phyloP scores from a whole-genome alignment of 2,797 vertebrate genomes.

The Coregonus sp. region DNA sequence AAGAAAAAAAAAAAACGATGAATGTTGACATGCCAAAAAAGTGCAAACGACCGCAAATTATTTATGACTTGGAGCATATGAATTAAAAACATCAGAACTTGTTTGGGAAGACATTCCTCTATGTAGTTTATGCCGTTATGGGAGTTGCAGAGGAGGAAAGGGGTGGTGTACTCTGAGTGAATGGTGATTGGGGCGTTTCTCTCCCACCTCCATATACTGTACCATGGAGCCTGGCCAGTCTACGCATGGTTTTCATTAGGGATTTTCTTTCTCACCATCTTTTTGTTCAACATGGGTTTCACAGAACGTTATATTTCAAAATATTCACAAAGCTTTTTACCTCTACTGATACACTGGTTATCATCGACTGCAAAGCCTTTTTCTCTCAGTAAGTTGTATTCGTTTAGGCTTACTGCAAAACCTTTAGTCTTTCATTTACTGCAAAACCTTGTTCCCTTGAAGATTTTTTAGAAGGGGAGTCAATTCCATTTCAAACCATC shows the following conservation, averaged over 20 bases:
- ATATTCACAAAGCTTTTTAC: neutral
- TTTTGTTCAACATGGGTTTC: neutral
- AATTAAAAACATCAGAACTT: conserved; percentile 23
- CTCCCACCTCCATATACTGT: conserved; percentile 43
- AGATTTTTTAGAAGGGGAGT: neutral
- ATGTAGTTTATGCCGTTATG: neutral
- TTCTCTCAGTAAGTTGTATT: neutral
- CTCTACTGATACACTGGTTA: neutral
- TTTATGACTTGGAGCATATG: conserved; percentile 36
- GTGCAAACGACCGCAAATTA: conserved; percentile 9
- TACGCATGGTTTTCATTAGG: neutral
- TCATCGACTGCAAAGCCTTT: neutral
- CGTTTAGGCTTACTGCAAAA: neutral
- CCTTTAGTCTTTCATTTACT: neutral
- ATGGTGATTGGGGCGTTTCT: conserved; percentile 59
- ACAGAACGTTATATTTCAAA: conserved; percentile 5
- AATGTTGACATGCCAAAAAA: conserved; percentile 32
- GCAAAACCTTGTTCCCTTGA: neutral
- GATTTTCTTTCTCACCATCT: neutral
- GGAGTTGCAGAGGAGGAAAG: conserved; percentile 28
- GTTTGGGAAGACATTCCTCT: conserved; percentile 14
- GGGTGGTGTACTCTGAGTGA: conserved; percentile 39
- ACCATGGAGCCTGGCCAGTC: conserved; percentile 21
- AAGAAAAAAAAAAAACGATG: neutral
- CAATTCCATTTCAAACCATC: neutral